Percentiles rank a stretch among this genome's conserved stretches.
phyloP scores from a whole-genome alignment of 2,113 vertebrate species.

The Ammodytes dubius region DNA sequence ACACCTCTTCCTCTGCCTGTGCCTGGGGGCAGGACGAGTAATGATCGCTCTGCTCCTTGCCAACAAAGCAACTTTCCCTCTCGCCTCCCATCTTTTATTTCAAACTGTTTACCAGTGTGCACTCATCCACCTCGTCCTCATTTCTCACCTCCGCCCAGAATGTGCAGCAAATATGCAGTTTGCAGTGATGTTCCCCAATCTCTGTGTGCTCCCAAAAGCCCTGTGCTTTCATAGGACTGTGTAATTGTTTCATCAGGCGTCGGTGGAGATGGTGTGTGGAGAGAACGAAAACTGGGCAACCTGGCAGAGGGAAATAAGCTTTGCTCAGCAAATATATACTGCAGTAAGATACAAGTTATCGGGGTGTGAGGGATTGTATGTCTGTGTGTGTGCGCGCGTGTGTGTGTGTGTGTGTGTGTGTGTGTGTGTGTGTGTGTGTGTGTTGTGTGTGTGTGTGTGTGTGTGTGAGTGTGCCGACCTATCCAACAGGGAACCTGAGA shows the following conservation, averaged over 20 bases:
- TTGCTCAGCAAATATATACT: conserved; percentile 76
- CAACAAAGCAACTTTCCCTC: conserved; percentile 80
- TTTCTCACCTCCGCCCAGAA: conserved; percentile 84
- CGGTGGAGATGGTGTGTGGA: conserved; percentile 45
- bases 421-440: conserved; percentile 37
- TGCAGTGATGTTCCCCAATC: conserved; percentile 38
- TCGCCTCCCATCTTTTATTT: conserved; percentile 72
- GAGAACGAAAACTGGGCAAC: conserved; percentile 52
- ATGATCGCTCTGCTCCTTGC: conserved; percentile 73
- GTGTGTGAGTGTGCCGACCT: conserved; percentile 53
- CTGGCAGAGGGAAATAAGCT: conserved; percentile 62
- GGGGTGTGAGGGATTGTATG: conserved; percentile 35
- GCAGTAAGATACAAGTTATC: conserved; percentile 60
- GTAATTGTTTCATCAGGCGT: conserved; percentile 69
- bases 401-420: conserved; percentile 38
- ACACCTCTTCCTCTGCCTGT: conserved; percentile 56
- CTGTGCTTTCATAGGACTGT: conserved; percentile 30
- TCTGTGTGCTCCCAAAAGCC: conserved; percentile 31
- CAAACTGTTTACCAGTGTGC: conserved; percentile 74
- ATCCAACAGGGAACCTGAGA: too few relatives aligned
- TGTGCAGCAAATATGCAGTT: conserved; percentile 49
- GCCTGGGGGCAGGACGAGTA: conserved; percentile 63
- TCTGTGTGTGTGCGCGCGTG: conserved; percentile 30
- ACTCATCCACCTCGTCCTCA: conserved; percentile 83
- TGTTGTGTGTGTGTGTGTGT: conserved; percentile 14